These are phyloP conservation scores for Genyomyrus donnyi DNA, from an alignment of 2,113 vertebrate genomes.

Conservation along the genomic window DNA sequence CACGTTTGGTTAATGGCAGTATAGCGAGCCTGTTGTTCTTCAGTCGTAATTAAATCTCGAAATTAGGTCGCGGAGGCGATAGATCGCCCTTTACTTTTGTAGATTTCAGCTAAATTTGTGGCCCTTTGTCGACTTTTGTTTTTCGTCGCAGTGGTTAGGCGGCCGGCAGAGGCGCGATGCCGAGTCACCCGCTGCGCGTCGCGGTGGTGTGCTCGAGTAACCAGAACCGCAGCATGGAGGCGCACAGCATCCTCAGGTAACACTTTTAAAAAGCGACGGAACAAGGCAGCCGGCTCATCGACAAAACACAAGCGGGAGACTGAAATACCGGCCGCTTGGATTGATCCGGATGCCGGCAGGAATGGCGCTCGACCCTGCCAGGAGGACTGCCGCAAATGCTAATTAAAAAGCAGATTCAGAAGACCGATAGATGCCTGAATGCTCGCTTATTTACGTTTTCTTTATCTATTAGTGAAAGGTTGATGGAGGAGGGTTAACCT, in stretches of 20 bases:
- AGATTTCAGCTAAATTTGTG: background rate
- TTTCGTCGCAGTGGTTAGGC: background rate
- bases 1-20: background rate
- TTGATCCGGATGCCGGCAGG: background rate
- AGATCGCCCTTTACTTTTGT: conserved; percentile 1
- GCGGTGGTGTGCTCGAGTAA: conserved; percentile 97
- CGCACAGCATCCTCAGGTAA: conserved; percentile 99
- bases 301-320: background rate
- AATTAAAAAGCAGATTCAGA: background rate
- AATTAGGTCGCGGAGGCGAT: background rate
- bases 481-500: background rate
- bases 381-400: background rate
- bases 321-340: background rate
- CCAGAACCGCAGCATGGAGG: conserved; percentile 99
- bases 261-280: conserved; percentile 21
- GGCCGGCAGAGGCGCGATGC: conserved; percentile 58
- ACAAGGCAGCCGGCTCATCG: background rate
- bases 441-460: background rate
- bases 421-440: background rate
- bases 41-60: background rate
- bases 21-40: background rate
- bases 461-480: background rate
- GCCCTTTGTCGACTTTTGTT: background rate
- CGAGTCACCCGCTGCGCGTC: conserved; percentile 78
- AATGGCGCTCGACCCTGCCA: background rate